phyloP scores from a whole-genome alignment of 2,797 vertebrate genomes.

The Lagocephalus sceleratus region DNA sequence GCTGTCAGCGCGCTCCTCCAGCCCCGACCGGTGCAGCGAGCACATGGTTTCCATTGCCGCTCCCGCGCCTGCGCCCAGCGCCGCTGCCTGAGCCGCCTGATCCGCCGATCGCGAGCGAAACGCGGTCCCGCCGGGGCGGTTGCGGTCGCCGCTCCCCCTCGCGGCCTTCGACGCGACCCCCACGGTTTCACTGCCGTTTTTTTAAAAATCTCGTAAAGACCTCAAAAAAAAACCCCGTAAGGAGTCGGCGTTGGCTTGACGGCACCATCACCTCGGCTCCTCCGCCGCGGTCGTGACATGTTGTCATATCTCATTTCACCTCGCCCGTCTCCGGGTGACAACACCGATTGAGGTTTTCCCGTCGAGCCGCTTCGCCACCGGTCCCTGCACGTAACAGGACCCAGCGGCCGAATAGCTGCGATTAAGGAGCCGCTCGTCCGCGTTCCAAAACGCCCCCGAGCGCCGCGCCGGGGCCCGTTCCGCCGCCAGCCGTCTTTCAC shows the following conservation, averaged over 20 bases:
- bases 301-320: slow-evolving; percentile 42
- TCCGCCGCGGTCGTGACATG: slow-evolving; percentile 22
- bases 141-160: slow-evolving; percentile 41
- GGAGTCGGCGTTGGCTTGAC: background rate
- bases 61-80: slow-evolving; percentile 36
- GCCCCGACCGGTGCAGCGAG: slow-evolving; percentile 27
- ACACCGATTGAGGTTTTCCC: slow-evolving; percentile 39
- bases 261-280: slow-evolving; percentile 17
- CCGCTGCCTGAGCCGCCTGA: slow-evolving; percentile 58
- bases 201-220: background rate
- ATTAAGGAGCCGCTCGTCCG: slow-evolving; percentile 41
- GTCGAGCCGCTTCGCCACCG: slow-evolving; percentile 29
- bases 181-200: background rate
- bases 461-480: slow-evolving; percentile 13
- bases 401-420: slow-evolving; percentile 40
- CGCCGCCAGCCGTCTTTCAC: slow-evolving; percentile 41
- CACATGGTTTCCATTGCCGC: slow-evolving; percentile 70
- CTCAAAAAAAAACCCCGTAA: background rate
- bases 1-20: slow-evolving; percentile 59
- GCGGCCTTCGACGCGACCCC: slow-evolving; percentile 24
- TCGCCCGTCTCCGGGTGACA: slow-evolving; percentile 20
- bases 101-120: slow-evolving; percentile 53
- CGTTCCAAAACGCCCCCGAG: slow-evolving; percentile 17
- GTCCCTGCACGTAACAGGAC: slow-evolving; percentile 34
- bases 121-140: slow-evolving; percentile 36